Percentiles rank a stretch among this genome's conserved stretches.
Conservation (phyloP, 2,888 invertebrate species). For the Pyrochroa serraticornis region DNA sequence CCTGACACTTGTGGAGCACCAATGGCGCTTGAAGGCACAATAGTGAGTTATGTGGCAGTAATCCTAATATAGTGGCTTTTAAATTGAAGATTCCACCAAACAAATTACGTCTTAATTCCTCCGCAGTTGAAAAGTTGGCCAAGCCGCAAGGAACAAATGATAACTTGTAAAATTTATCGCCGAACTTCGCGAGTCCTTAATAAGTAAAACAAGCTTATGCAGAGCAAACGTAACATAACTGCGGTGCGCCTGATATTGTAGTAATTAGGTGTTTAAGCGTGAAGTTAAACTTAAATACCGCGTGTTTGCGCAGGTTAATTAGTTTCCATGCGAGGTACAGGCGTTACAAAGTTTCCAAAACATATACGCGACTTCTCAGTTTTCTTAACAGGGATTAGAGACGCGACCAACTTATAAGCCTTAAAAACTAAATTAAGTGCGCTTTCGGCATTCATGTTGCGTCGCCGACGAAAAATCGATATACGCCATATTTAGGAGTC, state of each 20-base stretch:
- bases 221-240: slow-evolving; percentile 32
- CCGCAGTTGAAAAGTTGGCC: slow-evolving; percentile 18
- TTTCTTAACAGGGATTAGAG: too few species aligned
- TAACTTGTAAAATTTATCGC: slow-evolving; percentile 20
- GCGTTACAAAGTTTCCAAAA: slow-evolving; percentile 9
- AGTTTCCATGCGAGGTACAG: slow-evolving; percentile 23
- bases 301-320: slow-evolving; percentile 33
- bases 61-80: slow-evolving; percentile 27
- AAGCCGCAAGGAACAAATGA: slow-evolving; percentile 4
- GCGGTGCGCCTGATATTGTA: slow-evolving; percentile 37
- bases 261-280: slow-evolving; percentile 43
- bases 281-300: slow-evolving; percentile 37
- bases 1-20: slow-evolving; percentile 10
- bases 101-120: slow-evolving; percentile 35
- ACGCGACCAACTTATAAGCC: too few species aligned
- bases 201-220: slow-evolving; percentile 41
- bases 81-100: slow-evolving; percentile 29
- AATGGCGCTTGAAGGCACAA: background rate
- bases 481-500: background rate
- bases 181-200: slow-evolving; percentile 31
- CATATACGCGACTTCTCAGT: background rate
- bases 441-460: too few species aligned
- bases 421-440: too few species aligned
- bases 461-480: slow-evolving; percentile 5
- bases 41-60: slow-evolving; percentile 27